A percentile compares a stretch with the other conserved stretches of the same genome.
Conservation (phyloP, 2,113 vertebrate species). For the Phalacrocorax brasilianus region DNA sequence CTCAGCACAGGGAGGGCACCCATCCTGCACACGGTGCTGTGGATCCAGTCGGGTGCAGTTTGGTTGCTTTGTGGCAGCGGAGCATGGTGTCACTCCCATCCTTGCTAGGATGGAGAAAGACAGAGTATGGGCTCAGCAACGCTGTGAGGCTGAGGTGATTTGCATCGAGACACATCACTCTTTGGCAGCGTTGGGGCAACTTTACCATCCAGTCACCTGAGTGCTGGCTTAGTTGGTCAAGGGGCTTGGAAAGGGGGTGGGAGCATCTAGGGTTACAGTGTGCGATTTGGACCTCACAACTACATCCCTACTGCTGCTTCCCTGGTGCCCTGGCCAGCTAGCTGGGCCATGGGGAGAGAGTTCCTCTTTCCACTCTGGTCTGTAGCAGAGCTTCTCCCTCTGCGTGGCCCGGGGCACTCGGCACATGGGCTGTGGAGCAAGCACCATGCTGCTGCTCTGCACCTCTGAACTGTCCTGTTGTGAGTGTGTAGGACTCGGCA, state of each 20-base stretch:
- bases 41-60: neutral
- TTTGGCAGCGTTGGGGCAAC: neutral
- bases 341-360: neutral
- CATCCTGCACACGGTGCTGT: neutral
- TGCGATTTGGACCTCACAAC: neutral
- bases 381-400: neutral
- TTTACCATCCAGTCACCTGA: neutral
- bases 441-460: neutral
- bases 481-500: fast-evolving
- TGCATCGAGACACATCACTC: neutral
- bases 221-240: neutral
- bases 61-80: neutral
- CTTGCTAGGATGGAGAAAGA: neutral
- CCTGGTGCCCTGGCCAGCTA: neutral
- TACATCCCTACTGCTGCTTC: neutral
- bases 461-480: neutral
- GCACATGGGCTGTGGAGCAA: neutral
- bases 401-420: neutral
- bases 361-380: neutral
- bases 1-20: neutral
- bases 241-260: neutral
- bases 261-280: neutral
- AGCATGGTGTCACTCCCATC: neutral
- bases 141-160: neutral
- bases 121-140: neutral